A percentile compares a stretch with the other conserved stretches of the same genome.
Conservation (phyloP, 2,113 vertebrate species). For the Solea solea region DNA sequence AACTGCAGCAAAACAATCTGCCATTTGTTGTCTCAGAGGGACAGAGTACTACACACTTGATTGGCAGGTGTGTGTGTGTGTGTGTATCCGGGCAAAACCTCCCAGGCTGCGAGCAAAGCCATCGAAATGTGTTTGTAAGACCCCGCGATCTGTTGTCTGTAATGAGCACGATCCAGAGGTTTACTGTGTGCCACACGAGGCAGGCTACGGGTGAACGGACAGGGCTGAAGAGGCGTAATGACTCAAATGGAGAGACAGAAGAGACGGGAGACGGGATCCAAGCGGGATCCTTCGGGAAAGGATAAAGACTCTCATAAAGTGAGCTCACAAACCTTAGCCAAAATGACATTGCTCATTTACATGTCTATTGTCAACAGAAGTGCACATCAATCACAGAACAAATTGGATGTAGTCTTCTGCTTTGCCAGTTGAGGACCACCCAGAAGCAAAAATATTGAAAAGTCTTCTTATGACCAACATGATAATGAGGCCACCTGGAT, state of each 20-base stretch:
- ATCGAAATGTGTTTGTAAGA: slow-evolving; percentile 55
- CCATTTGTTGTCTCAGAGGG: slow-evolving; percentile 53
- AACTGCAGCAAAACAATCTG: slow-evolving; percentile 43
- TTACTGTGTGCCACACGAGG: slow-evolving; percentile 38
- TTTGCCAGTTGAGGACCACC: no score
- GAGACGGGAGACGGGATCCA: slow-evolving; percentile 23
- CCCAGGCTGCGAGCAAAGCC: slow-evolving; percentile 51
- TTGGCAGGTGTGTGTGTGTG: slow-evolving; percentile 72
- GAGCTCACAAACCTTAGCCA: background rate
- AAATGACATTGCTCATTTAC: no score
- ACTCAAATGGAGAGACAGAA: slow-evolving; percentile 51
- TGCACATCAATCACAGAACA: no score
- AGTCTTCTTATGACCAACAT: no score
- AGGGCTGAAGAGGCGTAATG: slow-evolving; percentile 52
- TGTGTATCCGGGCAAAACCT: slow-evolving; percentile 58
- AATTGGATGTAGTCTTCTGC: no score
- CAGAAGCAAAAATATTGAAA: no score
- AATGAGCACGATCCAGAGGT: slow-evolving; percentile 68
- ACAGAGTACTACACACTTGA: slow-evolving; percentile 46
- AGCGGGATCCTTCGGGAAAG: slow-evolving; percentile 12
- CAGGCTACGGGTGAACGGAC: slow-evolving; percentile 51
- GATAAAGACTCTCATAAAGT: slow-evolving; percentile 32
- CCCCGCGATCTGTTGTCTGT: slow-evolving; percentile 54
- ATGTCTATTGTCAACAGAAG: no score
- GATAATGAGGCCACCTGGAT: no score